Evolutionary conservation across 2,888 invertebrate genomes (phyloP).

Genomic region (Brachyptera risi): DNA sequence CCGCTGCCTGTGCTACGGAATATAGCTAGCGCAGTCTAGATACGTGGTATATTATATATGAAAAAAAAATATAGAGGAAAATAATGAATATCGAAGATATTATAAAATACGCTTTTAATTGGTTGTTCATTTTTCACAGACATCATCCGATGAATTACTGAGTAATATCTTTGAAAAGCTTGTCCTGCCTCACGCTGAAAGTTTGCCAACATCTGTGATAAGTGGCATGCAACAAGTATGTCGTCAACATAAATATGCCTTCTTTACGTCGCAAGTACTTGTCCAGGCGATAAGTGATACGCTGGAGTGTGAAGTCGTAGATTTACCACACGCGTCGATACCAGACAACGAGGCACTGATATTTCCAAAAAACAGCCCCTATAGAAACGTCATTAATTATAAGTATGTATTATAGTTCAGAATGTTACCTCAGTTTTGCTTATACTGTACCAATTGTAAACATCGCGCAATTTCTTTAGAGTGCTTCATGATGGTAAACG

Average conservation of each 20-base stretch:
- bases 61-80: too few species aligned
- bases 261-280: conserved; percentile 11
- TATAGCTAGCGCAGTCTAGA: too few species aligned
- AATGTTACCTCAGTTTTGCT: too few species aligned
- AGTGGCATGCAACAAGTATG: conserved; percentile 1
- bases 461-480: too few species aligned
- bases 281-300: background rate
- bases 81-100: too few species aligned
- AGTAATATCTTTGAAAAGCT: conserved; percentile 1
- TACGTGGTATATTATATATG: too few species aligned
- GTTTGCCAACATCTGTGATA: background rate
- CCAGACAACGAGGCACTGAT: conserved; percentile 13
- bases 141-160: background rate
- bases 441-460: too few species aligned
- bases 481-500: too few species aligned
- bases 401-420: too few species aligned
- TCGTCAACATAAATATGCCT: background rate
- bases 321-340: background rate
- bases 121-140: too few species aligned
- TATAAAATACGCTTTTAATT: too few species aligned
- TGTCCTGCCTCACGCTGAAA: background rate
- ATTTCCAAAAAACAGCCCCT: conserved; percentile 15
- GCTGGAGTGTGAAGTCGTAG: conserved; percentile 5
- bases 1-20: too few species aligned
- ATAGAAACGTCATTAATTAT: conserved; percentile 10